Base-by-base conservation (phyloP, 2,113 vertebrate species). In the Manacus vitellinus region DNA sequence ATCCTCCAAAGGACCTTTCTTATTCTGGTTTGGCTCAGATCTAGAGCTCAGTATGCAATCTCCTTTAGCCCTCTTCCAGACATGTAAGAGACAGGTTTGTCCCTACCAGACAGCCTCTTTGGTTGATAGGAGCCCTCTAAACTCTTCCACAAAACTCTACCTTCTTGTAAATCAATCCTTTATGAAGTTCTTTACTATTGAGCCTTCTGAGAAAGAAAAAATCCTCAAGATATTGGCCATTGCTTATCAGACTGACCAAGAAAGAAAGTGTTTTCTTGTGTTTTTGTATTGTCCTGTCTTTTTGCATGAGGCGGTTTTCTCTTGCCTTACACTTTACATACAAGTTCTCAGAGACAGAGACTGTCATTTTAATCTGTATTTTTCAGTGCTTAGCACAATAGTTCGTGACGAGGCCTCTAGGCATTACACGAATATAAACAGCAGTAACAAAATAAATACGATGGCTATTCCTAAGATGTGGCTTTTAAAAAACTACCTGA, bases 301-400 rank as follows among this genome's bases (percentile, higher is more conserved):
- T 78, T 92, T 61, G 15, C 21, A 85, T 89, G 18, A 89, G 23
- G 15, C 7, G 46, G 39, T 82, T 94, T 87, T 47, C 41, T 89
- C 17, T 55, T 85, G 30, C 52, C 21, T 92, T 87, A 58, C 28
- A 47, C 24, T 78, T 95, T 59, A 25, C 31, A 17, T 62, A 46
- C 22, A 72, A 89, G 83, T 15, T 92, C 61, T 95, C 56, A 75
- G 87, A 92, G 88, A 90, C 86, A 95, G 30, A 79, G 33, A 23
- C 52, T 96, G 93, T 91, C 91, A 95, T 78, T 92, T 95, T 78
- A 95, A 96, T 95, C 33, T 71, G 8, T 61, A 17, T 92, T 94
- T 93, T 90, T 70, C 54, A 79, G n/a, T 88, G 25, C 23, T 90
- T 90, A 87, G n/a, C 41, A 49, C 73, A 91, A 95, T 39, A 73